A percentile compares a stretch with the other conserved stretches of the same genome.
phyloP scores from a whole-genome alignment of 2,113 vertebrate genomes.

The Toxotes jaculatrix region DNA sequence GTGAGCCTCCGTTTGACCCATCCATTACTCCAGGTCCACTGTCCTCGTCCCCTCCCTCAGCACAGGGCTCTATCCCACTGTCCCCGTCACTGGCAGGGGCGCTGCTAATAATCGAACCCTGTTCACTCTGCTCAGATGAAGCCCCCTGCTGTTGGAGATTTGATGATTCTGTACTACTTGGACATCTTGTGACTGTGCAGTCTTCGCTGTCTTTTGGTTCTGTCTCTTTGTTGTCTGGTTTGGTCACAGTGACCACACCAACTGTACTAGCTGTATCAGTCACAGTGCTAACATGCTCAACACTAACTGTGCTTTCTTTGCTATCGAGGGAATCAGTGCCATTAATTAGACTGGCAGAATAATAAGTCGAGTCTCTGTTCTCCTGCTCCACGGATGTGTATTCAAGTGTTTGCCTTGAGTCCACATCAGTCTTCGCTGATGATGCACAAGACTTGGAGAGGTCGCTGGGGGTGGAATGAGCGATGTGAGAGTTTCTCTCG shows the following conservation, averaged over 20 bases:
- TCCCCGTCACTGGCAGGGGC: constrained; percentile 54
- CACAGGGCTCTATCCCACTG: constrained; percentile 59
- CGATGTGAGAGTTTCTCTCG: constrained; percentile 4
- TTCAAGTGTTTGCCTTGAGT: constrained; percentile 22
- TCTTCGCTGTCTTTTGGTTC: constrained; percentile 33
- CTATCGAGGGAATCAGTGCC: neutral
- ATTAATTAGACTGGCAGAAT: neutral
- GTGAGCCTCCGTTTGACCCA: constrained; percentile 3
- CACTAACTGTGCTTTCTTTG: constrained; percentile 18
- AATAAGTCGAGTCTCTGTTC: neutral
- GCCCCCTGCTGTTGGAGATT: constrained; percentile 15
- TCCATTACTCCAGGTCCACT: constrained; percentile 6
- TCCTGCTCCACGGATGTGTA: neutral
- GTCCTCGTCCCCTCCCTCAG: constrained; percentile 62
- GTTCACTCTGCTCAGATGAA: constrained; percentile 25
- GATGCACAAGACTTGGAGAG: constrained; percentile 24
- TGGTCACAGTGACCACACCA: neutral
- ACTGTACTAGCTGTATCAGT: constrained; percentile 1
- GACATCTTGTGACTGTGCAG: neutral
- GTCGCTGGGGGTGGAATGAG: constrained; percentile 45
- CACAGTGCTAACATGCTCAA: constrained; percentile 4
- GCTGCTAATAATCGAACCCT: neutral
- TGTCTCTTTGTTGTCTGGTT: constrained; percentile 8
- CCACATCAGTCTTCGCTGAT: constrained; percentile 1
- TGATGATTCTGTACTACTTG: neutral